A percentile compares a stretch with the other conserved stretches of the same genome.
These are phyloP conservation scores for Erpetoichthys calabaricus DNA, from an alignment of 2,797 vertebrate genomes.

Conservation along the genomic window DNA sequence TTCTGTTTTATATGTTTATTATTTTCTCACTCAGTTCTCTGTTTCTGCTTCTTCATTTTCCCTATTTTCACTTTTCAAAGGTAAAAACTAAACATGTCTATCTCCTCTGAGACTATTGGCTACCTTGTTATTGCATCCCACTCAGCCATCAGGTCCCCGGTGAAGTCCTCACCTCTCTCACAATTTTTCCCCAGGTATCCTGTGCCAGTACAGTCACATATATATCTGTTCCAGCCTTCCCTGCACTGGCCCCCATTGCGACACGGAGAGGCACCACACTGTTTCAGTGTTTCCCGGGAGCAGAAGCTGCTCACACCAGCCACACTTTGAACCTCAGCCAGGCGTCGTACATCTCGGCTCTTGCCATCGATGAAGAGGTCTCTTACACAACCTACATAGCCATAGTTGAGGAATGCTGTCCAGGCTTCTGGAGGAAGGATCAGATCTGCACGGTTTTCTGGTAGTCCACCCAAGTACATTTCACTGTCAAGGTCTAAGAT, in stretches of 20 bases:
- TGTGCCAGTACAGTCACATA: conserved; percentile 77
- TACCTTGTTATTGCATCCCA: no score
- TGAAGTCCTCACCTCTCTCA: conserved; percentile 60
- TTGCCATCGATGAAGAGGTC: conserved; percentile 85
- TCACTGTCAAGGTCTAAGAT: conserved; percentile 78
- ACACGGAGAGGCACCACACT: conserved; percentile 66
- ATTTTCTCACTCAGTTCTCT: neutral
- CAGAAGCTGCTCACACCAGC: conserved; percentile 67
- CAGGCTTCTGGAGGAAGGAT: conserved; percentile 76
- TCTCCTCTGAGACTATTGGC: no score
- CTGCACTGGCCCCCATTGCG: conserved; percentile 64
- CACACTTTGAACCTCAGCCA: conserved; percentile 63
- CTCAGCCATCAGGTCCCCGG: no score
- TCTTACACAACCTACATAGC: conserved; percentile 82
- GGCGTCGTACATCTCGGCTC: conserved; percentile 67
- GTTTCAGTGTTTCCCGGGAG: conserved; percentile 65
- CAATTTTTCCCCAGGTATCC: conserved; percentile 74
- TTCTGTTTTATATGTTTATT: no score
- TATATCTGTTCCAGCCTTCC: conserved; percentile 87
- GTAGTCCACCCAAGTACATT: conserved; percentile 82
- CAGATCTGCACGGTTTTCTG: conserved; percentile 55
- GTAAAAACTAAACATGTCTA: no score
- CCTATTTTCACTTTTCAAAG: neutral
- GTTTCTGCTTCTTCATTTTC: neutral
- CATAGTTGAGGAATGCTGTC: conserved; percentile 68